These are phyloP conservation scores for Oxyruncus cristatus DNA, from an alignment of 2,113 vertebrate species.

Conservation along the genomic window DNA sequence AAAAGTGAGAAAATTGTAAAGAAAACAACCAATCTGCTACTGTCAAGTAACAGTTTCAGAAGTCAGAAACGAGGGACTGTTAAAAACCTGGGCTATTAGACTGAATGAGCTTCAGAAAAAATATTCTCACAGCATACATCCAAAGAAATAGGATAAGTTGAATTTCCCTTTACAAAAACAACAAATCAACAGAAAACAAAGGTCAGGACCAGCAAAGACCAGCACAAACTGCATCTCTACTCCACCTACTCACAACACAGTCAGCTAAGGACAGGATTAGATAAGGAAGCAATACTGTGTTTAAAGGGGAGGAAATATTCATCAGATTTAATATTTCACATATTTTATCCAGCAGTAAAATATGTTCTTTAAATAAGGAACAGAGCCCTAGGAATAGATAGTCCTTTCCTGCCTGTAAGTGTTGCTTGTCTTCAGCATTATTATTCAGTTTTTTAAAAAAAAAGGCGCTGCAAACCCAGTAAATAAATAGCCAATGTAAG, in stretches of 20 bases:
- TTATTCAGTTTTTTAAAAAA: not conserved
- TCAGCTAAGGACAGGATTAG: not conserved
- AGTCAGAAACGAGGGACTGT: not conserved
- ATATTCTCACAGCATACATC: not conserved
- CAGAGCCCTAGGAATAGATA: not conserved
- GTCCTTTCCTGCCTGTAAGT: not conserved
- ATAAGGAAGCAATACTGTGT: not conserved
- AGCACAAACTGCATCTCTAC: not conserved
- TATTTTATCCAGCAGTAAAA: slow-evolving; percentile 18
- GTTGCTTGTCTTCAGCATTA: not conserved
- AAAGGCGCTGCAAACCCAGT: not conserved
- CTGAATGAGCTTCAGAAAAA: not conserved
- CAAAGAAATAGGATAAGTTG: not conserved
- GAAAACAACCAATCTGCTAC: not conserved
- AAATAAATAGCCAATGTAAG: slow-evolving; percentile 53
- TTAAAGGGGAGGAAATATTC: slow-evolving; percentile 1
- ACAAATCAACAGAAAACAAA: not conserved
- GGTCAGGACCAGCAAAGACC: not conserved
- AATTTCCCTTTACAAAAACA: not conserved
- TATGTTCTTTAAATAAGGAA: not conserved
- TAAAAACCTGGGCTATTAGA: not conserved
- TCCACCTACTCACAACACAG: not conserved
- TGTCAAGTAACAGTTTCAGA: not conserved
- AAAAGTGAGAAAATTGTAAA: not conserved
- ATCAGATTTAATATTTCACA: not conserved